Evolutionary conservation across 2,113 vertebrate species (phyloP), one percentile per base, ranked within the genome.

Genomic region (Misgurnus anguillicaudatus): DNA sequence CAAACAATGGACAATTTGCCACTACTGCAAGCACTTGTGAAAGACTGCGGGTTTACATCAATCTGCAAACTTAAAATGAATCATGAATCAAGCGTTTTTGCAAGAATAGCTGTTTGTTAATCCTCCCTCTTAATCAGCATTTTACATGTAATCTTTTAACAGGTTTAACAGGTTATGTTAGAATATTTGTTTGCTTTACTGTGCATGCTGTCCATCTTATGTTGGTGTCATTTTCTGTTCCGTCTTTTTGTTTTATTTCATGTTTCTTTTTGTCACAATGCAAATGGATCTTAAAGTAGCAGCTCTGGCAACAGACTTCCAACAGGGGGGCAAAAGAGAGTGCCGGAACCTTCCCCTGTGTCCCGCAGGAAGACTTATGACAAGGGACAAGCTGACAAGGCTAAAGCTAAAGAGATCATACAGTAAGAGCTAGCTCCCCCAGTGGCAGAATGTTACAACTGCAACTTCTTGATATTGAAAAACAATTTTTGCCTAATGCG

Each of bases 331-430:
- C 96, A 97, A 83, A 98, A 93, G 88, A 94, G 93, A 90, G 79
- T 92, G 1, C 92, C 95, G 45, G 97, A 98, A 85, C 93, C 95
- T 31, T 99, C 98, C 6, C 98, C 98, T 78, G 89, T 94, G 85
- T 86, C 92, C 72, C 95, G 95, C 90, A 96, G 96, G 90, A 99
- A 96, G 94, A 81, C 89, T 36, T 96, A 95, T 91, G 96, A 98
- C 84, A 98, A 94, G 89, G 87, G 87, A 36, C 89, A 91, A 62
- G 62, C 88, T 61, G 95, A 97, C 79, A 97, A 94, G 88, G 81
- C 93, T 88, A 98, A 96, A 90, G 78, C 91, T 86, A 98, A 96
- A 92, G 96, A 98, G 82, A 95, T 94, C 39, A 98, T 96, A 92
- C 94, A 94, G 97, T 99, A 96, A 97, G 97, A 87, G 83, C 63